Evolutionary conservation across 2,888 invertebrate genomes (phyloP), one percentile per base, ranked within the genome.

Genomic region (Noctua janthe): DNA sequence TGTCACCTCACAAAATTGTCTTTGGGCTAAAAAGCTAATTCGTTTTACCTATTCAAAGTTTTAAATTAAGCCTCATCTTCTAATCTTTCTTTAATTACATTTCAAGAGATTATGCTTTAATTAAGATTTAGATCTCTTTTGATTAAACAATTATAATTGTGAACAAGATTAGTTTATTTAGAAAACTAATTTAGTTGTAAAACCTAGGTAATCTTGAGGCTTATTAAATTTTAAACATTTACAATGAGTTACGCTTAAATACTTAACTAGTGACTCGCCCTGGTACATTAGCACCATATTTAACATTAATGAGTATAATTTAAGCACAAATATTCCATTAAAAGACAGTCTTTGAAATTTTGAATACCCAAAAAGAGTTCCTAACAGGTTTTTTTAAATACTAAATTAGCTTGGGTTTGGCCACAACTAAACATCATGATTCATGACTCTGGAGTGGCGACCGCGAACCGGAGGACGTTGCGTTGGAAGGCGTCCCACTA

Each of bases 1-100:
- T 81, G 49, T 62, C 20, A 35, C n/a, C 39, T 54, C 20, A 67
- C 13, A 71, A 85, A 85, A 71, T 75, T 29, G 39, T 64, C 7
- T 67, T 80, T 43, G 49, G 6, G 3, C 43, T 73, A 13, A 54
- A 74, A 66, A 70, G 17, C n/a, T n/a, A 43, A 67, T 43, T 43
- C 13, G 13, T 56, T 71, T 73, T 39, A 29, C 10, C 15, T n/a
- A 69, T 47, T 51, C 20, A 51, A 59, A 76, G n/a, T 62, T 76
- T 62, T 1, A 23, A 76, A 76, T 54, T 7, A 51, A 76, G 59
- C 20, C 7, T 47, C 39, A 54, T 54, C 59, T 35, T 62, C 10
- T 47, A 67, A 84, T 71, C 82, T 67, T 67, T 17, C 39, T 71
- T 51, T 39, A 59, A 71, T 59, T 71, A 23, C 15, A 71, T 71